Evolutionary conservation across 1,140 invertebrate species (phyloP), one percentile per base, ranked within the genome.

Genomic region (Diachasma alloeum): DNA sequence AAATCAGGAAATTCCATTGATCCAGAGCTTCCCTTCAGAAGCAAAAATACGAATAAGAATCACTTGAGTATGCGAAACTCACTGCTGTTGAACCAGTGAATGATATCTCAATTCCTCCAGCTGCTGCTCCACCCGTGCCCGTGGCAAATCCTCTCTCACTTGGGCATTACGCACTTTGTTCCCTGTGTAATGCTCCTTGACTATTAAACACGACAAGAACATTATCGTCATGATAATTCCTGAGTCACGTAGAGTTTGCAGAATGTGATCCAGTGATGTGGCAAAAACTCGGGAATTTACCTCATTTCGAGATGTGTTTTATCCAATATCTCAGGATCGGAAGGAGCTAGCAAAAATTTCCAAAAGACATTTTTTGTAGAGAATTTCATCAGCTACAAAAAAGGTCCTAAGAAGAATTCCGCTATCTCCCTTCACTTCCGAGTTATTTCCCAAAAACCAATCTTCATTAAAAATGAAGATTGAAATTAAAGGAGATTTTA

Each of bases 101-200:
- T 93, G 91, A 84, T 95, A 94, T 82, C 91, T 91, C 22, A 90
- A 70, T 6, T 85, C 81, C 85, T 97, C 96, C 79, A 93, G 90
- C 78, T 93, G 91, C 87, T 98, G 97, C 79, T 97, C 96, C 79
- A 93, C 92, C 74, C 94, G 90, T 0, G 97, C 97, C 78, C 93
- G 92, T 1, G 96, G 96, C 79, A 96, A 93, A 88, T 98, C 97
- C 86, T 97, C 94, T 22, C 97, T 91, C 0, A 98, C 95, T 72
- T 96, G 93, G 11, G 95, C 95, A 90, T 97, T 97, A 46, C 97
- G 92, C 74, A 92, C 93, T 80, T 96, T 94, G 89, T 98, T 98
- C 69, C 94, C 93, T 71, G 93, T 94, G 83, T 97, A 96, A 90
- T 94, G 96, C 87, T 93, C 93, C 83, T 92, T 93, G 85, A 95